Evolutionary conservation across 2,888 invertebrate genomes (phyloP), one percentile per base, ranked within the genome.

Genomic region (Lasioglossum figueresi): DNA sequence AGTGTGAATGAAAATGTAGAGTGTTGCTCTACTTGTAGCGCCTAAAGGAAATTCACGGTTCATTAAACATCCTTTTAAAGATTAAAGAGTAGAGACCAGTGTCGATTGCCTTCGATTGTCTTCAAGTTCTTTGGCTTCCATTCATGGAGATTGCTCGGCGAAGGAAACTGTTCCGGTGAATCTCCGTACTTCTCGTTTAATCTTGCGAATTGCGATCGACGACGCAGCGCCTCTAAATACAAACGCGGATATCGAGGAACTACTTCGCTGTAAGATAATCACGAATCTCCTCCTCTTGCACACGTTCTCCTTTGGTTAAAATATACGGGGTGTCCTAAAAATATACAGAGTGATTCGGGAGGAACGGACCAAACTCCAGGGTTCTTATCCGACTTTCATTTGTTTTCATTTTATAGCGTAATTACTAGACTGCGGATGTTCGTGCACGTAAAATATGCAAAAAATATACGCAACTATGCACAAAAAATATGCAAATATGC

Each of bases 171-270:
- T 43, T 77, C 71, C n/a, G 8, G 14, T 23, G 40, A 40, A 77
- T 63, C 40, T 71, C 48, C 34, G 45, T 82, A 66, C 68, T 74
- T 59, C 43, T 16, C 59, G 70, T 14, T 84, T 74, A 72, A 85
- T 85, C 76, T 59, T 45, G 27, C 74, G 63, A 73, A 70, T 80
- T 59, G 68, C 76, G 73, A 76, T 48, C 34, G 34, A 52, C 43
- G 40, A 52, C 43, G 63, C 75, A 23, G 40, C 48, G 70, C 56
- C 48, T 43, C 37, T 37, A n/a, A 66, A 68, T 56, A 66, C 6
- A 27, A 52, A 74, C 40, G 10, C 45, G 68, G 84, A 79, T 83
- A 78, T 78, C 66, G 76, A 31, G 52, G 52, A 45, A 70, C 74
- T 37, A 70, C 27, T 56, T 71, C 70, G 52, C 59, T 81, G 56